phyloP scores from a whole-genome alignment of 2,888 invertebrate genomes.

The Ennomos quercinarius region DNA sequence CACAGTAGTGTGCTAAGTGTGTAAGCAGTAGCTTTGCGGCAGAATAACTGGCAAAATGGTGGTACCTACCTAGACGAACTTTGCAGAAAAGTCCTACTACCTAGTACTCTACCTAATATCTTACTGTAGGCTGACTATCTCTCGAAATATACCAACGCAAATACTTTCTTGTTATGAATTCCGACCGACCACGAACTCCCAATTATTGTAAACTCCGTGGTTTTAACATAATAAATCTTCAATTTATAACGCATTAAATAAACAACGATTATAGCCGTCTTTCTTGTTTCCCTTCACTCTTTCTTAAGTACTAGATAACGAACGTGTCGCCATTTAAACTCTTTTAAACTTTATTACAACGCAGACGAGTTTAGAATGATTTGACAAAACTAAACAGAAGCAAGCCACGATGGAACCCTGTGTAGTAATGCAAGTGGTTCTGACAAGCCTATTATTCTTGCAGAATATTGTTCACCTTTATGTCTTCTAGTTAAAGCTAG shows the following conservation, averaged over 20 bases:
- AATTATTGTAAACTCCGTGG: conserved; percentile 40
- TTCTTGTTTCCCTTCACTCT: conserved; percentile 33
- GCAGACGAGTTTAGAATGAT: background rate
- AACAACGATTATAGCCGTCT: conserved; percentile 36
- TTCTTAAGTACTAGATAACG: conserved; percentile 10
- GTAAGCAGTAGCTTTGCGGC: too few species aligned
- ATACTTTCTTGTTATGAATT: conserved; percentile 39
- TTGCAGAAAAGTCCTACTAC: too few species aligned
- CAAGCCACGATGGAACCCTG: background rate
- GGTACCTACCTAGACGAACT: too few species aligned
- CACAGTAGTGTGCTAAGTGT: too few species aligned
- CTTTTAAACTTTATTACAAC: conserved; percentile 10
- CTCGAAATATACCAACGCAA: conserved; percentile 4
- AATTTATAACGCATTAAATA: conserved; percentile 49
- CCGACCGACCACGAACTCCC: conserved; percentile 34
- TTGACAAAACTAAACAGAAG: background rate
- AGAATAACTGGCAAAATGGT: too few species aligned
- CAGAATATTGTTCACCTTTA: background rate
- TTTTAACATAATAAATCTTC: conserved; percentile 41
- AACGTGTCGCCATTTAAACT: conserved; percentile 5
- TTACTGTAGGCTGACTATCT: background rate
- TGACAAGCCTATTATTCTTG: conserved; percentile 13
- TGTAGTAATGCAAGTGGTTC: conserved; percentile 9
- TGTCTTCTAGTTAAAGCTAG: background rate
- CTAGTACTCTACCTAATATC: too few species aligned